Conservation (phyloP, 1,140 invertebrate genomes). For the Cardiocondyla obscurior region DNA sequence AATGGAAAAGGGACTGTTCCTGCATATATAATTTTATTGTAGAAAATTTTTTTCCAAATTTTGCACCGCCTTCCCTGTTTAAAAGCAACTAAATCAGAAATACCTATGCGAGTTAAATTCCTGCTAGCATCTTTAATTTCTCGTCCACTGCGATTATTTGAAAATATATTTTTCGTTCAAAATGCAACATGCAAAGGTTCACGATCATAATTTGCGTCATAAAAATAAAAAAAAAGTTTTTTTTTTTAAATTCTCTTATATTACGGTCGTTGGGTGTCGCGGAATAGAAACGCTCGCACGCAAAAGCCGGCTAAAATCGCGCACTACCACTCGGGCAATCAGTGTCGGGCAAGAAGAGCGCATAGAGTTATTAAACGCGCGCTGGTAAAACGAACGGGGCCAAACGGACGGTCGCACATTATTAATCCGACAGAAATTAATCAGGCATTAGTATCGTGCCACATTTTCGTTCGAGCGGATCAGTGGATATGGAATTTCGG, state of each 20-base stretch:
- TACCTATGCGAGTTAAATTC: neutral
- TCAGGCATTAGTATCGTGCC: constrained; percentile 55
- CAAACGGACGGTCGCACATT: constrained; percentile 48
- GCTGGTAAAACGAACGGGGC: constrained; percentile 42
- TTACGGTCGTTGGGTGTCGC: neutral
- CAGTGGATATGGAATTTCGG: constrained; percentile 58
- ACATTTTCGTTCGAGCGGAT: constrained; percentile 57
- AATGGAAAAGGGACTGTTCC: constrained; percentile 12
- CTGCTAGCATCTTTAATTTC: neutral
- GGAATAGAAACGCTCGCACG: neutral
- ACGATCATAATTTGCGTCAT: neutral
- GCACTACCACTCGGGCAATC: neutral
- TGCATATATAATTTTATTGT: constrained; percentile 14
- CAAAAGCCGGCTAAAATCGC: neutral
- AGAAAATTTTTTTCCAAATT: constrained; percentile 2
- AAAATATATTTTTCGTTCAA: neutral
- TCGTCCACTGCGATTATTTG: neutral
- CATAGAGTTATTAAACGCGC: constrained; percentile 31
- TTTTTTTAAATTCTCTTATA: neutral
- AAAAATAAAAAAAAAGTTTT: neutral
- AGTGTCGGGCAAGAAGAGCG: constrained; percentile 18
- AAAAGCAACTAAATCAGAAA: neutral
- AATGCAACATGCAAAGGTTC: neutral
- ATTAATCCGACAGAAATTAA: constrained; percentile 61
- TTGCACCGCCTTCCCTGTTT: neutral